Evolutionary conservation across 1,140 invertebrate genomes (phyloP).

Genomic region (Saccostrea cuccullata): DNA sequence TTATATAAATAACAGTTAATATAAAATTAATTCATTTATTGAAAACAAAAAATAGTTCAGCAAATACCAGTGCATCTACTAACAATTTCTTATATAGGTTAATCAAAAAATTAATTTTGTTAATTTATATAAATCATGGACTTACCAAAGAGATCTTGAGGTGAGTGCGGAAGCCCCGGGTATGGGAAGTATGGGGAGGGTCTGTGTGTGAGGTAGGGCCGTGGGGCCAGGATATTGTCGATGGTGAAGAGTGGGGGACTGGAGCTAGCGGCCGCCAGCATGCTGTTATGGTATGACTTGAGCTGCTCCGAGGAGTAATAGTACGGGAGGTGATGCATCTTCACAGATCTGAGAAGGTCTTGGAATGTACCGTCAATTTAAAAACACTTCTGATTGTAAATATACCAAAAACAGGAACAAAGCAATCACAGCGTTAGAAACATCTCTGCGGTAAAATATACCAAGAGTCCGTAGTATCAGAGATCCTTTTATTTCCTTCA

Average conservation of each 20-base stretch:
- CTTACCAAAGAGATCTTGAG: conserved; percentile 65
- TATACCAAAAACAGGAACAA: background rate
- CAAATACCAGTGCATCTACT: no score
- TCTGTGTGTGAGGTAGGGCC: conserved; percentile 60
- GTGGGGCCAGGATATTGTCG: conserved; percentile 69
- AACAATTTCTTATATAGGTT: no score
- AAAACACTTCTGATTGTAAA: background rate
- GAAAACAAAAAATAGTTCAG: no score
- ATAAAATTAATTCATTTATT: no score
- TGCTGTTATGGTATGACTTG: conserved; percentile 61
- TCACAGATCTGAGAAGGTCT: background rate
- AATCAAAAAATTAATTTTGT: no score
- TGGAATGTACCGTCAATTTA: background rate
- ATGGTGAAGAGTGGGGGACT: conserved; percentile 67
- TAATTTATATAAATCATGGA: background rate
- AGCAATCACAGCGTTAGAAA: conserved; percentile 12
- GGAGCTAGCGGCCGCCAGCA: conserved; percentile 53
- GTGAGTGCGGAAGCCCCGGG: conserved; percentile 53
- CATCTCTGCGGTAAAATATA: background rate
- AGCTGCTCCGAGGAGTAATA: conserved; percentile 64
- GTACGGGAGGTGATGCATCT: conserved; percentile 65
- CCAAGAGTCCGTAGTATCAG: background rate
- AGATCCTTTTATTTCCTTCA: background rate
- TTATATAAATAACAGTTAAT: no score
- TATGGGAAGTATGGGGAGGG: conserved; percentile 64